Percentiles rank a stretch among this genome's conserved stretches.
Conservation (phyloP, 2,888 invertebrate genomes). For the Teleogryllus oceanicus region DNA sequence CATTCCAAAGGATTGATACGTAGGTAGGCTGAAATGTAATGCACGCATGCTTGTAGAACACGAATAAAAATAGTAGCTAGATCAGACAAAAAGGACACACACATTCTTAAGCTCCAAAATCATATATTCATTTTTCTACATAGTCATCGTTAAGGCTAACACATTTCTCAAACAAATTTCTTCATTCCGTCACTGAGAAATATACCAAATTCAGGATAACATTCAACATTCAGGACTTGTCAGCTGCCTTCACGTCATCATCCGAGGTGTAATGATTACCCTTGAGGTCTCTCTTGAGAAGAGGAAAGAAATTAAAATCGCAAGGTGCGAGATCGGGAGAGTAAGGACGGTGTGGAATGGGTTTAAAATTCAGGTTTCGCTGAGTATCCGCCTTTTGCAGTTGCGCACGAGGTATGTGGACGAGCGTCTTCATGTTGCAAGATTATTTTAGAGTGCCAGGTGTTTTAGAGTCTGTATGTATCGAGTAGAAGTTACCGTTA, state of each 20-base stretch:
- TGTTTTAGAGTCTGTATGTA: conserved; percentile 19
- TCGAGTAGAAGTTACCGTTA: background rate
- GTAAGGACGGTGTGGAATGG: conserved; percentile 23
- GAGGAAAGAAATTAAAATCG: background rate
- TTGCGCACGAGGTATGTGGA: conserved; percentile 20
- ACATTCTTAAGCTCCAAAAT: conserved; percentile 20
- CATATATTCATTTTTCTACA: conserved; percentile 23
- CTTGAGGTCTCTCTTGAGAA: background rate
- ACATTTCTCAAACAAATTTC: conserved; percentile 27
- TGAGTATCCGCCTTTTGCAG: background rate
- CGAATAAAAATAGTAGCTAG: conserved; percentile 22
- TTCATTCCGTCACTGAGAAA: conserved; percentile 24
- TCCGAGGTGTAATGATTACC: conserved; percentile 29
- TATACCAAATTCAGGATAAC: background rate
- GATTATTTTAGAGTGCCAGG: conserved; percentile 38
- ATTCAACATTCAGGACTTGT: conserved; percentile 24
- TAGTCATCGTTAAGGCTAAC: conserved; percentile 28
- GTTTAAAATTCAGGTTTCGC: conserved; percentile 20
- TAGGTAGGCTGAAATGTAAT: background rate
- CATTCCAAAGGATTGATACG: no score
- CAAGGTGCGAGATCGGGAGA: conserved; percentile 23
- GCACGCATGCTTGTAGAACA: conserved; percentile 5
- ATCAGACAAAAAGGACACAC: background rate
- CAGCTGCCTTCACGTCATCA: conserved; percentile 26
- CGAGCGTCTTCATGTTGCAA: conserved; percentile 21